Base-by-base conservation (phyloP, 2,113 vertebrate genomes). In the Cavia porcellus region DNA sequence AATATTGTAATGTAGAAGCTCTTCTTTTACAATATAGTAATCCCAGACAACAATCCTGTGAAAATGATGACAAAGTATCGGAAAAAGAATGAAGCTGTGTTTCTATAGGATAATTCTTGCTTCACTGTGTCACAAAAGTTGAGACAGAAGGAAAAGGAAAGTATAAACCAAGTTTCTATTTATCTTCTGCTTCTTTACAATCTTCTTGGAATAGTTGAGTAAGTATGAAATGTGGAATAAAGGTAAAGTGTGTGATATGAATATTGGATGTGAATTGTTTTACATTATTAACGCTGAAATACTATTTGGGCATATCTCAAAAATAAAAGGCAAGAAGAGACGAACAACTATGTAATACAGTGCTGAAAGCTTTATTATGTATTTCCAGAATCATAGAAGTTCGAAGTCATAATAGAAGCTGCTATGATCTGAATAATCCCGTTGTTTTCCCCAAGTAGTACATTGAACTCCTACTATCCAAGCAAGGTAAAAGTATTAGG, bases 251-350 rank as follows among this genome's bases (percentile, higher is more conserved):
- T 50, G 72, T n/a, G 6, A 55, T 61, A 30, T 80, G 38, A 87
- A 80, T 50, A 84, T 66, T 87, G 17, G 22, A 68, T 82, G 8
- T 45, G 10, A 70, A 62, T 92, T 38, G 38, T 79, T 86, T 75
- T 86, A 89, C 6, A 19, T 68, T 92, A 30, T 2, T 20, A 68
- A 57, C 30, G 59, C 32, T 62, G 86, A 96, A 86, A 50, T 77
- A 47, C 14, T 88, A 7, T 86, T 70, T 87, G 24, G 10, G 15
- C 88, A 64, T 13, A 64, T 32, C 17, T 88, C 38, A 88, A 92
- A 96, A 88, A 5, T 91, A n/a, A 75, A 93, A 95, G 28, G 24
- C 3, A 86, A 32, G 59, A 7, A 13, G 30, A 89, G 91, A 75
- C 64, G 3, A 85, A 52, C 93, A 35, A 61, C 38, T 66, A 57